Evolutionary conservation across 2,113 vertebrate genomes (phyloP).

Genomic region (Cyanoramphus novaezelandiae): DNA sequence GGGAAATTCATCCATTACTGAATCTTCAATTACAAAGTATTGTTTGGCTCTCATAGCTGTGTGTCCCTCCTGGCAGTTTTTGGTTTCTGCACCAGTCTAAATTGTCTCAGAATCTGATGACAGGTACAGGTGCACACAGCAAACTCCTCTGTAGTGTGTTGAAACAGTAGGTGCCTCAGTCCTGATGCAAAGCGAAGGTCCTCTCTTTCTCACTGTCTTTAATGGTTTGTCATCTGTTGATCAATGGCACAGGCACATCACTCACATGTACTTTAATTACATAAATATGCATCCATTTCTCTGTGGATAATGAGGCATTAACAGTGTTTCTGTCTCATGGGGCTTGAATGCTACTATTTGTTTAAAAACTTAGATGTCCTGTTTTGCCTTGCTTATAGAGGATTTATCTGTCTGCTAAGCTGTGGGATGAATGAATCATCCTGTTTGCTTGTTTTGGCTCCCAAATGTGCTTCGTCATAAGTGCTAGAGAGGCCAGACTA

Average conservation of each 20-base stretch:
- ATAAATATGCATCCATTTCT: neutral
- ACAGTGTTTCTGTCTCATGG: neutral
- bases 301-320: neutral
- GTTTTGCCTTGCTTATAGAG: neutral
- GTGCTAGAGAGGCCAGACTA: neutral
- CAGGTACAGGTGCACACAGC: neutral
- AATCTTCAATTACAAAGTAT: neutral
- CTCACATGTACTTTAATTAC: neutral
- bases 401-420: neutral
- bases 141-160: neutral
- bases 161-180: neutral
- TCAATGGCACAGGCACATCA: neutral
- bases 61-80: neutral
- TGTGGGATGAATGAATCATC: conserved; percentile 16
- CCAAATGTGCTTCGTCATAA: neutral
- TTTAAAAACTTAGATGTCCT: neutral
- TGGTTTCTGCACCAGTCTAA: neutral
- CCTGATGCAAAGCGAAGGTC: neutral
- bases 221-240: neutral
- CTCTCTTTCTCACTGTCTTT: neutral
- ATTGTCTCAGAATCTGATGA: neutral
- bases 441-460: conserved; percentile 49
- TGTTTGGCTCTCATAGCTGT: neutral
- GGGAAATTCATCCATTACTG: neutral
- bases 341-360: rapidly evolving